Evolutionary conservation across 2,113 vertebrate genomes (phyloP).

Genomic region (Hydrochoerus hydrochaeris): DNA sequence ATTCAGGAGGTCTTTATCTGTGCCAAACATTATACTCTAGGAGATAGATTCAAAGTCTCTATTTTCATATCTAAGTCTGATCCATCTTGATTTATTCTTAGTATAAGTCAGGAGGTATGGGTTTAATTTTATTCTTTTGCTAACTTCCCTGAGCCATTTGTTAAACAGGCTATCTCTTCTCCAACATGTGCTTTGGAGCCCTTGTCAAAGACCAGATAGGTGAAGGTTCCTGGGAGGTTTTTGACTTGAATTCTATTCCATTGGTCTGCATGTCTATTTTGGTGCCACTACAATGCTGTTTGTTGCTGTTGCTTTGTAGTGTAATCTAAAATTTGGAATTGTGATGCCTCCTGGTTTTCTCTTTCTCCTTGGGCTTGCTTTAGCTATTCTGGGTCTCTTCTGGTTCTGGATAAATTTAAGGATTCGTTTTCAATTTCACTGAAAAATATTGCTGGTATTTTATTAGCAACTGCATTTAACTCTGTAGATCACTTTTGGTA

Average conservation of each 20-base stretch:
- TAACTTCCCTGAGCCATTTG: neutral
- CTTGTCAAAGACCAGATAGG: neutral
- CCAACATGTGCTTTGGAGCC: neutral
- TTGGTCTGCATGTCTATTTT: neutral
- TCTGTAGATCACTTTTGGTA: neutral
- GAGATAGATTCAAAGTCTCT: neutral
- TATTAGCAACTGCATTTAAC: neutral
- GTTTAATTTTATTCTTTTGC: neutral
- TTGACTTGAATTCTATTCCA: neutral
- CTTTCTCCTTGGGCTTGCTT: neutral
- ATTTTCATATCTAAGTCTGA: neutral
- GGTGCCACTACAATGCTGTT: neutral
- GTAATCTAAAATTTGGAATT: neutral
- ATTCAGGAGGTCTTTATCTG: neutral
- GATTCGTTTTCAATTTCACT: neutral
- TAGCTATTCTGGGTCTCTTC: neutral
- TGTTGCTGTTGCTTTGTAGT: neutral
- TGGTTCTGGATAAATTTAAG: neutral
- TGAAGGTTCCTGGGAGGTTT: neutral
- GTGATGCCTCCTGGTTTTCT: neutral
- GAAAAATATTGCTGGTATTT: neutral
- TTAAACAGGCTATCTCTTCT: neutral
- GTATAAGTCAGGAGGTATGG: neutral
- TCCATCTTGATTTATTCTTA: neutral
- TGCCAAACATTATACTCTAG: neutral